Evolutionary conservation across 2,113 vertebrate genomes (phyloP).

Genomic region (Spizaetus ornatus): DNA sequence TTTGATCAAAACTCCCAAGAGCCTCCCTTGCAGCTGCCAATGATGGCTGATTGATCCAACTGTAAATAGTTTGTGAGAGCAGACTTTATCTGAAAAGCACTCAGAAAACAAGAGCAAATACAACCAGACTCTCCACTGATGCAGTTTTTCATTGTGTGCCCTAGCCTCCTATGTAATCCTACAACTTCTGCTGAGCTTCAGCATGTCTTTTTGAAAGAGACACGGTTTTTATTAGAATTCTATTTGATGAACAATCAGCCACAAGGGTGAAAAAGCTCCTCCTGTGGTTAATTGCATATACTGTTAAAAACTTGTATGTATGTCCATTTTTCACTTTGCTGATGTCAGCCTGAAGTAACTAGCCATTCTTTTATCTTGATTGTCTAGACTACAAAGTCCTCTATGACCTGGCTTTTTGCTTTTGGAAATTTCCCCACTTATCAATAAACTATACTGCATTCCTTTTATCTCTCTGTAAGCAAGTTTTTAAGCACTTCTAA

Average conservation of each 20-base stretch:
- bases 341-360: neutral
- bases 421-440: neutral
- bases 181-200: neutral
- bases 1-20: neutral
- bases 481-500: neutral
- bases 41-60: neutral
- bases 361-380: neutral
- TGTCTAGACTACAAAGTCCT: neutral
- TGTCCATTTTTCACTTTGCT: neutral
- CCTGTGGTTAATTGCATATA: neutral
- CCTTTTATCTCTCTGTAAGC: neutral
- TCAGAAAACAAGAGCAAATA: neutral
- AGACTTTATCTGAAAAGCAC: neutral
- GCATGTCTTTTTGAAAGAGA: neutral
- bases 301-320: neutral
- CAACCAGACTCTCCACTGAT: neutral
- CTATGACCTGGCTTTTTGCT: neutral
- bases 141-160: neutral
- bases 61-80: neutral
- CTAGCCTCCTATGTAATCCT: neutral
- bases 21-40: neutral
- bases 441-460: neutral
- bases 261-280: neutral
- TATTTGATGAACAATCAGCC: neutral
- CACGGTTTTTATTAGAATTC: neutral